Conservation (phyloP, 2,113 vertebrate genomes). For the Centropus bengalensis region DNA sequence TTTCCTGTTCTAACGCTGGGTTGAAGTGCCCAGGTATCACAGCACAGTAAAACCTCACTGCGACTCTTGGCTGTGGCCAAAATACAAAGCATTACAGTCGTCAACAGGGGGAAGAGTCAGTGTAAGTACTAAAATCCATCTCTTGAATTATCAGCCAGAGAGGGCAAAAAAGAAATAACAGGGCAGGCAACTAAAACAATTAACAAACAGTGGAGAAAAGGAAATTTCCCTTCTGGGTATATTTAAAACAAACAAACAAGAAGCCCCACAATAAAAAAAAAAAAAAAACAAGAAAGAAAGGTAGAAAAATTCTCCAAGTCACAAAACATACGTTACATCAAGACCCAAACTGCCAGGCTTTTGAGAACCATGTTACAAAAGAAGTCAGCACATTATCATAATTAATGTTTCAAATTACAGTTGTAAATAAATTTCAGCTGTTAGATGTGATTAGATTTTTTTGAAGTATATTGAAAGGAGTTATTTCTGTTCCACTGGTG, state of each 20-base stretch:
- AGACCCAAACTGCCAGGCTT: conserved; percentile 32
- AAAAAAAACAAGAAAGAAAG: neutral
- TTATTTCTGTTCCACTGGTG: conserved; percentile 68
- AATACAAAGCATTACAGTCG: neutral
- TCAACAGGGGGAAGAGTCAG: neutral
- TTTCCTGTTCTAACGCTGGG: neutral
- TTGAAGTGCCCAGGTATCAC: neutral
- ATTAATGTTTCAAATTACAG: conserved; percentile 73
- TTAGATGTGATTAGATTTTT: conserved; percentile 68
- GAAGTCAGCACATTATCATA: conserved; percentile 56
- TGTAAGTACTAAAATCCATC: conserved; percentile 26
- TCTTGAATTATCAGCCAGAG: conserved; percentile 42
- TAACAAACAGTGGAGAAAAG: neutral
- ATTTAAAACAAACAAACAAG: neutral
- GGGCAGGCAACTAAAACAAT: neutral
- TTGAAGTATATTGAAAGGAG: conserved; percentile 64
- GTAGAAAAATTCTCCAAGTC: conserved; percentile 22
- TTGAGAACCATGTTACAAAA: conserved; percentile 45
- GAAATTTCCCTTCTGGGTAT: neutral
- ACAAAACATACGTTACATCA: conserved; percentile 42
- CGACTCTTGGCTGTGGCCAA: conserved; percentile 7
- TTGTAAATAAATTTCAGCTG: conserved; percentile 67
- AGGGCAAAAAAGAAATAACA: neutral
- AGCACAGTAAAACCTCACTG: neutral
- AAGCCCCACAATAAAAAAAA: neutral